phyloP scores from a whole-genome alignment of 2,888 invertebrate species.

The Macrophya annulata region DNA sequence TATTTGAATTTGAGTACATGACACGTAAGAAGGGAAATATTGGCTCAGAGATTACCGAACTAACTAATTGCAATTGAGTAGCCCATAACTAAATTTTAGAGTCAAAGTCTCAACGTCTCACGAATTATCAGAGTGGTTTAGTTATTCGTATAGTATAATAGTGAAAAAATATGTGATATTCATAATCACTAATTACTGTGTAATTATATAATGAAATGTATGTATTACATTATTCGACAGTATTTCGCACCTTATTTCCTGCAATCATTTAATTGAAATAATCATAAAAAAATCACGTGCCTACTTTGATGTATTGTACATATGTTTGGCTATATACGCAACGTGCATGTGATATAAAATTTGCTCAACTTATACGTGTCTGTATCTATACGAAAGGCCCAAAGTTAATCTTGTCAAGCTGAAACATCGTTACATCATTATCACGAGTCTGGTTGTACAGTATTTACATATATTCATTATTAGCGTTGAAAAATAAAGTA shows the following conservation, averaged over 20 bases:
- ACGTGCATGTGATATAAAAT: conserved; percentile 25
- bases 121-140: not conserved
- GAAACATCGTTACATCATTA: conserved; percentile 32
- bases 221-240: not conserved
- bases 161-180: conserved; percentile 14
- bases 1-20: conserved; percentile 1
- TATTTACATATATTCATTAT: conserved; percentile 32
- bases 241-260: not conserved
- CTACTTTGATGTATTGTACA: not conserved
- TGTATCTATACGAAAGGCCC: not conserved
- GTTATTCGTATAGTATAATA: not conserved
- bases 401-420: conserved; percentile 3
- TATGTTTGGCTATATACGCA: not conserved
- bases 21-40: not conserved
- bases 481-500: not conserved
- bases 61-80: conserved; percentile 1
- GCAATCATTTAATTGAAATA: not conserved
- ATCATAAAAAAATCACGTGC: conserved; percentile 33
- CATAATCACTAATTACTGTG: not conserved
- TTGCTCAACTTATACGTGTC: not conserved
- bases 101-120: not conserved
- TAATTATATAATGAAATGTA: not conserved
- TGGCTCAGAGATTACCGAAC: not conserved
- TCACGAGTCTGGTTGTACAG: not conserved
- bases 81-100: not conserved